Base-by-base conservation (phyloP, 2,888 invertebrate genomes). In the Amiota communis region DNA sequence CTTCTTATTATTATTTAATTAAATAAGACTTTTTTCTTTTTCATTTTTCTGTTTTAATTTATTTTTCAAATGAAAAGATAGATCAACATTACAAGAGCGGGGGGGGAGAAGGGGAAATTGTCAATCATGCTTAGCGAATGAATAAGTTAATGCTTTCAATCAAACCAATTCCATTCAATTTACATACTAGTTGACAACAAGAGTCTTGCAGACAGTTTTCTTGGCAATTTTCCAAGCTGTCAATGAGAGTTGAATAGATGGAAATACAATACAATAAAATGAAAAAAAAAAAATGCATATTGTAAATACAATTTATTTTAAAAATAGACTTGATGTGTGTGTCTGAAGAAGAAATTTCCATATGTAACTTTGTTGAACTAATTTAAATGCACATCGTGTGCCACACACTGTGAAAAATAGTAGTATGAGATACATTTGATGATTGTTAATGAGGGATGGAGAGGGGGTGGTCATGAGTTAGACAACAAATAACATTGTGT, bases 341-440 rank as follows among this genome's bases (percentile, higher is more conserved):
- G 59, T 11, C 46, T 36, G 36, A 23, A 20, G 59, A 36, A 59
- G 17, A 36, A 65, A 65, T 65, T 65, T 65, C 17, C 65, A 65
- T 65, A 65, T 65, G 65, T 10, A 47, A 65, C 23, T 36, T 2
- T 65, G 47, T 9, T 46, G 23, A 65, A 51, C 67, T 63, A 23
- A 68, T 68, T 68, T 68, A 23, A 68, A 68, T 68, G 67, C 67
- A 68, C 2, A 47, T 20, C 67, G 51, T 68, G 67, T 53, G 53
- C 67, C 67, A 53, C 67, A 68, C 67, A 68, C 53, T 68, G 67
- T 68, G 67, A 67, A 67, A 65, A 47, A 65, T 47, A 65, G 17
- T 65, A 36, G 20, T 65, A 36, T 49, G 48, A 48, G 48, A 48
- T 59, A 59, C 10, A 20, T 17, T 15, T 8, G 36, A 36, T 36